Base-by-base conservation (phyloP, 37 sponge, comb jelly and placozoan species). In the Petrosia ficiformis region DNA sequence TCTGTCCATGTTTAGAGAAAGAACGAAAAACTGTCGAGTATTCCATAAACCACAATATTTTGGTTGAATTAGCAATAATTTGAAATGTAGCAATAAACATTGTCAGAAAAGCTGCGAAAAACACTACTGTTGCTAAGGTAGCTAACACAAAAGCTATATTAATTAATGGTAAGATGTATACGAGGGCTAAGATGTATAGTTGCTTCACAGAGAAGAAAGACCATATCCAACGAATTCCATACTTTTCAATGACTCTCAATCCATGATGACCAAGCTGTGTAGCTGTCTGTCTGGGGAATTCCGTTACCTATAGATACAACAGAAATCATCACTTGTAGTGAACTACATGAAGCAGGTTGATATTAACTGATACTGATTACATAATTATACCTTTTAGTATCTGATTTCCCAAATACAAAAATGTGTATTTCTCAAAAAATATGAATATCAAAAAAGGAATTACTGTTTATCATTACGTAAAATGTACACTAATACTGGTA, bases 221-320 rank as follows among this genome's bases (percentile, higher is more conserved):
- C 86, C 86, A 86, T 10, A 86, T 22, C 80, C 80, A 86, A 38
- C 39, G 75, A 2, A 80, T 59, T 1, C 86, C 86, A 74, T 57
- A 59, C 28, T 57, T 67, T 54, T 86, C 86, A 58, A 79, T 73
- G 25, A 37, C 19, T 40, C 70, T 72, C 52, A 82, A 68, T 14
- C 44, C 26, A 59, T n/a, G 42, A 39, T n/a, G 58, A 30, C 48
- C 67, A 29, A 61, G 2, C 42, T 61, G 66, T 39, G 30, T 36
- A 5, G 41, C 21, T 31, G 79, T 84, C 29, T 77, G 67, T 59
- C 33, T 0, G 4, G 85, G 85, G 71, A 61, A 72, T 16, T 64
- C 28, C 24, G 30, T 44, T 0, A 77, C 73, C 85, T 82, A 61
- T 3, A 64, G 0, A 43, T 24, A 77, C 31, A 21, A 34, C 28